Evolutionary conservation across 2,888 invertebrate species (phyloP), one percentile per base, ranked within the genome.

Genomic region (Leptura quadrifasciata): DNA sequence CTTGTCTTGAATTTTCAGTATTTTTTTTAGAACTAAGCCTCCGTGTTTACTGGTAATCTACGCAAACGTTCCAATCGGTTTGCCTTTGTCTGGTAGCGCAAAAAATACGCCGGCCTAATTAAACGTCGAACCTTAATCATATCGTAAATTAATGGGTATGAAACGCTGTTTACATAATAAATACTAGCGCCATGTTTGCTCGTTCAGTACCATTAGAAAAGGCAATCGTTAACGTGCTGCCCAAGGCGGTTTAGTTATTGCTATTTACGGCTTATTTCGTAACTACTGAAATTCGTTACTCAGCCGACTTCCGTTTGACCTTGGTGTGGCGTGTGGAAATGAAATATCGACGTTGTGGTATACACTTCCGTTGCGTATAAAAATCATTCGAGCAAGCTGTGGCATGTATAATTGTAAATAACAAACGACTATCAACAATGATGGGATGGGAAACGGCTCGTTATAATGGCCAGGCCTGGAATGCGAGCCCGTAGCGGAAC

Each of bases 371-470:
- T 70, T 70, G 68, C 64, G 65, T 61, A 73, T 67, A 61, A 64
- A 75, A 76, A 68, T 74, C 71, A 65, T 6, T 52, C 71, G 58
- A 75, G 73, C 75, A 58, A 31, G 75, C 75, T 65, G 72, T 71
- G 60, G 72, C 74, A 69, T 24, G 70, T 75, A 64, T 76, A 79
- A 76, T 79, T 73, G 75, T 68, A 55, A 79, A 75, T 75, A 76
- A 79, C 75, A 73, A 78, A 78, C 73, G 72, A 78, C 39, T 35
- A 63, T 78, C 75, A 61, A 75, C 78, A 76, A 74, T 76, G 74
- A 71, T 69, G 76, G 75, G 74, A 76, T 76, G 71, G 71, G 71
- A 71, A 71, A 27, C 71, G 52, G 27, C 65, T 65, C 69, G 69
- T 68, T 74, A 74, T 63, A 69, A 69, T 74, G 61, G 74, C 65